These are phyloP conservation scores for Sorex araneus DNA, from an alignment of 2,113 vertebrate species.

Conservation along the genomic window DNA sequence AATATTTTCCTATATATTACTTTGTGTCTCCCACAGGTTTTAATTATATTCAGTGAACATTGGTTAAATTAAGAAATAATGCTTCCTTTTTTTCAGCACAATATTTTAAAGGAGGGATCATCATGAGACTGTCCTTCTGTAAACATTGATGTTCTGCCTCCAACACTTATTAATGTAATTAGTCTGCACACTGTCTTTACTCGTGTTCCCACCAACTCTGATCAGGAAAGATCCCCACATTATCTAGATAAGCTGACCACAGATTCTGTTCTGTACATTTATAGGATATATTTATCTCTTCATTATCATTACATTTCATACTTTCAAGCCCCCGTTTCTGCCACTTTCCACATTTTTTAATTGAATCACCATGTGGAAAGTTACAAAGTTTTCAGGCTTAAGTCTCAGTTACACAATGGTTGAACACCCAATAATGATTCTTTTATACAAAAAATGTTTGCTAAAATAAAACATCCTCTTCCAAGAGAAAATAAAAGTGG, in stretches of 20 bases:
- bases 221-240: neutral
- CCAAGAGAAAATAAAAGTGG: slow-evolving; percentile 59
- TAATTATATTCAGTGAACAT: slow-evolving; percentile 55
- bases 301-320: neutral
- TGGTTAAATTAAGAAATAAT: slow-evolving; percentile 67
- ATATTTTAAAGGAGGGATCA: neutral
- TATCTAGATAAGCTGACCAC: neutral
- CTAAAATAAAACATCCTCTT: slow-evolving; percentile 62
- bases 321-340: neutral
- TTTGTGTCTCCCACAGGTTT: neutral
- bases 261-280: neutral
- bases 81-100: neutral
- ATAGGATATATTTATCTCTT: neutral
- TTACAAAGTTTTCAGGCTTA: no score
- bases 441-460: slow-evolving; percentile 34
- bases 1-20: neutral
- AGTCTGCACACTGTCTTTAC: no score
- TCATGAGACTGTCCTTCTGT: neutral
- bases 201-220: neutral
- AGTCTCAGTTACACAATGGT: no score
- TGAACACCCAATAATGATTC: no score
- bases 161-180: neutral
- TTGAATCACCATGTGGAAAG: no score
- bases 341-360: neutral
- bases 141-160: no score